These are phyloP conservation scores for Sardina pilchardus DNA, from an alignment of 2,113 vertebrate genomes.

Conservation along the genomic window DNA sequence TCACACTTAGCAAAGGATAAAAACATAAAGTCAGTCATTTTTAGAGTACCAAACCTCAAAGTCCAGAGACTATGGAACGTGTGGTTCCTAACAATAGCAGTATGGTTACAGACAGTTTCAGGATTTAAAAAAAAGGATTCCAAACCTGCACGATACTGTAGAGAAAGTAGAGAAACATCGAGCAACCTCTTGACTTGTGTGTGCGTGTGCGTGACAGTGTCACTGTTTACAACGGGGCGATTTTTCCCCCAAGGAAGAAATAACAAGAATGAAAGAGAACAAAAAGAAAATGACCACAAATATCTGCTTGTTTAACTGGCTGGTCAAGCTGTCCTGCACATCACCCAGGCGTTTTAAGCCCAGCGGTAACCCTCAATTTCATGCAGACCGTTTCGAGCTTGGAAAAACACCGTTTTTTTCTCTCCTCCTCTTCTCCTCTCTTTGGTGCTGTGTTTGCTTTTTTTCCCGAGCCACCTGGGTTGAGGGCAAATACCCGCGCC, in stretches of 20 bases:
- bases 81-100: neutral
- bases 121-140: neutral
- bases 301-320: constrained; percentile 32
- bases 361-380: constrained; percentile 44
- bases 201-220: neutral
- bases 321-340: constrained; percentile 13
- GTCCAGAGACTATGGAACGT: neutral
- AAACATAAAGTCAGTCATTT: neutral
- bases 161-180: neutral
- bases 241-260: neutral
- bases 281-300: constrained; percentile 31
- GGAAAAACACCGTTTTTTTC: constrained; percentile 36
- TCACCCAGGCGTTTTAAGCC: constrained; percentile 36
- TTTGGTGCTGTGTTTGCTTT: constrained; percentile 28
- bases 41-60: neutral
- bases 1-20: constrained; percentile 28
- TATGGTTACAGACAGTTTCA: neutral
- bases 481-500: constrained; percentile 7
- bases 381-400: constrained; percentile 35
- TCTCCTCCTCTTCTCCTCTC: no score
- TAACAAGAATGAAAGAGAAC: constrained; percentile 9
- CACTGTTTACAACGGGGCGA: neutral
- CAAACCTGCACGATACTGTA: neutral
- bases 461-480: constrained; percentile 31
- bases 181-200: neutral